Evolutionary conservation across 2,113 vertebrate genomes (phyloP), one percentile per base, ranked within the genome.

Genomic region (Corydoras maculifer): DNA sequence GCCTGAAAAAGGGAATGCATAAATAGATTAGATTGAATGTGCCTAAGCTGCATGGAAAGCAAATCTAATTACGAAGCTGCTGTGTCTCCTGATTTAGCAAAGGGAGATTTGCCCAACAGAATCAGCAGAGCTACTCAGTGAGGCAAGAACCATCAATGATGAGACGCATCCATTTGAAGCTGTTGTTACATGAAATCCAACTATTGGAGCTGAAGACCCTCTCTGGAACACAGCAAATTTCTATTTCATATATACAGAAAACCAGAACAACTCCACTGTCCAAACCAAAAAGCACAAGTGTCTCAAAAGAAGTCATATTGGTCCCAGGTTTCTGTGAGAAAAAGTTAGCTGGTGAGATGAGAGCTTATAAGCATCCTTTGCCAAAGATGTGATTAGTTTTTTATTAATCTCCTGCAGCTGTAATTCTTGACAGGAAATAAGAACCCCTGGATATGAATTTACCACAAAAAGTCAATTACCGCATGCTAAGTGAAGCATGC

Each of bases 11-110:
- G 77, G 75, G 82, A 87, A 86, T 84, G 87, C 80, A 86, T 86
- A 86, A 88, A 87, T 86, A 88, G 88, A 88, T 88, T 88, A 88
- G 83, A 88, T 83, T 82, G 86, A 88, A 85, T 80, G 82, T 79
- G 83, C 84, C 75, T 80, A 80, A 68, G 80, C 82, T 82, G 82
- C 83, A 86, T 80, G 82, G 79, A 87, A 84, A 88, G 84, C 84
- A 88, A 88, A 89, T 89, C 84, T 88, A 87, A 89, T 88, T 89
- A 87, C 80, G 84, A 86, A 75, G 78, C 75, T 75, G 77, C 78
- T 79, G 72, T 82, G 81, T 85, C 18, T 25, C 78, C 83, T 80
- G 86, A 78, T 86, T 85, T 75, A 75, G 81, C 82, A 81, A 75
- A 74, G 77, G 73, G 80, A 79, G 83, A 83, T 84, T 78, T 61